Base-by-base conservation (phyloP, 1,140 invertebrate species). In the Centruroides vittatus region DNA sequence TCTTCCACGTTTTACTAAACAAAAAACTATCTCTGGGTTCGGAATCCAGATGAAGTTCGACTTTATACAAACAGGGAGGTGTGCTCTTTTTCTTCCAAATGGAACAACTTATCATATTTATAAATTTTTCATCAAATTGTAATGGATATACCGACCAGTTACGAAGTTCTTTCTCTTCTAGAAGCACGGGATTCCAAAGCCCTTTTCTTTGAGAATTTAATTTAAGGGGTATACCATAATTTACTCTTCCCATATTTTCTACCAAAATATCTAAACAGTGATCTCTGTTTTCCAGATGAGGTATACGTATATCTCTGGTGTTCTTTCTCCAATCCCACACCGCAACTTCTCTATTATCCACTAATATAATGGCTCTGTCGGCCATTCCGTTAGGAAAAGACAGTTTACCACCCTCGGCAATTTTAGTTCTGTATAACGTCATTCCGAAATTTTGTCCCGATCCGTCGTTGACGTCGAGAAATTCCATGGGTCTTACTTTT, bases 181-280 rank as follows among this genome's bases (percentile, higher is more conserved):
- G n/a, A 23, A n/a, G 8, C 3, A 62, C 34, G 8, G n/a, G 12
- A 34, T 35, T 47, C 48, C 41, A 23, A 6, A 62, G 10, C 8
- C 61, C 61, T 47, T 50, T 62, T 23, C 61, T 52, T 58, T 58
- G n/a, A 34, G 13, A 48, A 58, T 58, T 58, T 3, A 58, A 23
- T 23, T 35, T 50, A 49, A 46, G 56, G 6, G n/a, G 23, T 5
- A 12, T 9, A 46, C 57, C 48, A 46, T 52, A 55, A 41, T 55
- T 35, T 12, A 67, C 34, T 23, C 59, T 59, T n/a, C 62, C 65
- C 50, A 58, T 58, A 36, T 60, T 67, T 55, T 67, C 61, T 3
- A 62, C 57, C 23, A 62, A 34, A 23, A 63, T 35, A 50, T 54
- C 55, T 9, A 66, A 56, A 11, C 10, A 49, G 23, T 55, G 59